These are phyloP conservation scores for Acanthurus lineatus DNA, from an alignment of 2,797 vertebrate species.

Conservation along the genomic window DNA sequence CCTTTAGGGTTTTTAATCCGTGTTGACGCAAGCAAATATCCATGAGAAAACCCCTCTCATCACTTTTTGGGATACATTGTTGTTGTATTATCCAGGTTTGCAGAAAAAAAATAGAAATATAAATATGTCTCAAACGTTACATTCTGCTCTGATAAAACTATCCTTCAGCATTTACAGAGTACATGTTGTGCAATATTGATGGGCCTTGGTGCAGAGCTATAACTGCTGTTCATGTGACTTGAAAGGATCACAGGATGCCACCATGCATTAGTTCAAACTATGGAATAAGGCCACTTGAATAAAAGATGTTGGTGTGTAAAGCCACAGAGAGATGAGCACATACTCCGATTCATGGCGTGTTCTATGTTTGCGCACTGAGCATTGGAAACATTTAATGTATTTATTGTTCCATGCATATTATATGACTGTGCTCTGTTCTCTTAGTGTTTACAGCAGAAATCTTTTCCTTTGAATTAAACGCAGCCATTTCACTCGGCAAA, in stretches of 20 bases:
- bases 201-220: conserved; percentile 18
- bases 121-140: background rate
- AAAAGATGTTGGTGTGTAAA: conserved; percentile 57
- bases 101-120: too few relatives aligned
- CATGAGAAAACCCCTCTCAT: background rate
- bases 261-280: conserved; percentile 74
- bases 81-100: conserved; percentile 11
- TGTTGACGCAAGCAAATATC: conserved; percentile 16
- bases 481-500: background rate
- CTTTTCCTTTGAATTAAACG: background rate
- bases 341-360: background rate
- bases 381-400: background rate
- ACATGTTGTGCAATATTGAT: conserved; percentile 34
- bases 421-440: background rate
- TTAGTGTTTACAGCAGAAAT: too few relatives aligned
- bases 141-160: background rate
- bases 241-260: conserved; percentile 62
- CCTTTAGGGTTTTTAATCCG: conserved; percentile 14
- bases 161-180: background rate
- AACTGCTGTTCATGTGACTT: conserved; percentile 47
- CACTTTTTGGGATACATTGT: background rate
- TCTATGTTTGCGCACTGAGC: background rate
- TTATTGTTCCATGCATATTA: background rate
- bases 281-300: conserved; percentile 71
- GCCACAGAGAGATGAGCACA: conserved; percentile 21